These are phyloP conservation scores for Mugil cephalus DNA, from an alignment of 2,113 vertebrate genomes.

Conservation along the genomic window DNA sequence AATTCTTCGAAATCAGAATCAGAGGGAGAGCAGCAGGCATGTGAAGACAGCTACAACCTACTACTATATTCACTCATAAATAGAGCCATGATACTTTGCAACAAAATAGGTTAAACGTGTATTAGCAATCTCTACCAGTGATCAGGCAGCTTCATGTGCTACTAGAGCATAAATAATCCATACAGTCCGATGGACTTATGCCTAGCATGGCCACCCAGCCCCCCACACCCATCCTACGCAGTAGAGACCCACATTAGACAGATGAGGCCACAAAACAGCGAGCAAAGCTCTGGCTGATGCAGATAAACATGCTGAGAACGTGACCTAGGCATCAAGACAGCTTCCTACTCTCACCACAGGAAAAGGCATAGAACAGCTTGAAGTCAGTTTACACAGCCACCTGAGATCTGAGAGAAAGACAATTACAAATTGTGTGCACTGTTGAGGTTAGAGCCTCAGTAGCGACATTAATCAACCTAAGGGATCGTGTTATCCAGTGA, in stretches of 20 bases:
- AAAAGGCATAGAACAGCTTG: conserved; percentile 1
- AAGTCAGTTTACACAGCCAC: conserved; percentile 29
- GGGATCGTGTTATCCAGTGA: conserved; percentile 8
- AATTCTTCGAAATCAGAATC: conserved; percentile 16
- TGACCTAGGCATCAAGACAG: conserved; percentile 6
- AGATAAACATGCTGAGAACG: conserved; percentile 29
- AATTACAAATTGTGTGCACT: conserved; percentile 9
- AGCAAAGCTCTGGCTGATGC: conserved; percentile 18
- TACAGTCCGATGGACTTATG: conserved; percentile 41
- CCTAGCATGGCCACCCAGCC: conserved; percentile 37
- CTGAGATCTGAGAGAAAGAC: conserved; percentile 11
- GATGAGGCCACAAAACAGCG: conserved; percentile 20
- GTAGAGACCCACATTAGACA: conserved; percentile 40
- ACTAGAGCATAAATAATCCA: conserved; percentile 55
- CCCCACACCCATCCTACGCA: conserved; percentile 30
- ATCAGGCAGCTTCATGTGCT: conserved; percentile 8
- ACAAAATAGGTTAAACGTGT: conserved; percentile 16
- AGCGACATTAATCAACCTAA: not conserved
- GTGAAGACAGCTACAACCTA: not conserved
- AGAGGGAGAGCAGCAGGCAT: not conserved
- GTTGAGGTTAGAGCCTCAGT: not conserved
- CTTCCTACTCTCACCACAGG: conserved; percentile 8
- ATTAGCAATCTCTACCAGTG: conserved; percentile 5
- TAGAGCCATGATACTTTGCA: conserved; percentile 2
- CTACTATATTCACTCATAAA: not conserved